A percentile compares a stretch with the other conserved stretches of the same genome.
These are phyloP conservation scores for Hydraecia micacea DNA, from an alignment of 2,888 invertebrate species.

Conservation along the genomic window DNA sequence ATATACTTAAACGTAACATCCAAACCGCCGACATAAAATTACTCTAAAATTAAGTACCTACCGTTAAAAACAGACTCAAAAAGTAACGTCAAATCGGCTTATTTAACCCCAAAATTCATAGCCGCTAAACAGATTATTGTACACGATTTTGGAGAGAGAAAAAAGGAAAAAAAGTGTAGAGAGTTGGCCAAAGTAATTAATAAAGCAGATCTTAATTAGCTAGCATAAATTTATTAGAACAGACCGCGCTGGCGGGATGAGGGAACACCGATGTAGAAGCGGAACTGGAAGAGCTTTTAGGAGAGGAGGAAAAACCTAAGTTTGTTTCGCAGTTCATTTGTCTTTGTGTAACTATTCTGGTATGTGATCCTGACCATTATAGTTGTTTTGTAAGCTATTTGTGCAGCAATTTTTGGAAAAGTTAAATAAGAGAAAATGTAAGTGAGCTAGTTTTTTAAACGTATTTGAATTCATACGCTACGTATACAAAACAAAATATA, in stretches of 20 bases:
- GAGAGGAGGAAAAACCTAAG: background rate
- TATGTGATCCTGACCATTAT: background rate
- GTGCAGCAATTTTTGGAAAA: background rate
- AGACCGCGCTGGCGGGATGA: constrained; percentile 65
- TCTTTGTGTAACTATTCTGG: background rate
- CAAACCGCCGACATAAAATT: constrained; percentile 2
- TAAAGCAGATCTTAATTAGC: constrained; percentile 84
- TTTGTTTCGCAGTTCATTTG: background rate
- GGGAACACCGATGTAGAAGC: constrained; percentile 28
- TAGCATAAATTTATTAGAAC: constrained; percentile 78
- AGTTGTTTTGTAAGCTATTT: background rate
- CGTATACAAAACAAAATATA: background rate
- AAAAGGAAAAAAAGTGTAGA: constrained; percentile 63
- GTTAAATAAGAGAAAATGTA: background rate
- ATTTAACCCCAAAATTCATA: constrained; percentile 43
- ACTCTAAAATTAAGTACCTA: constrained; percentile 11
- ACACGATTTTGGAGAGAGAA: constrained; percentile 60
- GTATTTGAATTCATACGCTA: no score
- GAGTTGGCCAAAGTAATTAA: constrained; percentile 79
- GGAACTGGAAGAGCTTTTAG: constrained; percentile 36
- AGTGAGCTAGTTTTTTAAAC: background rate
- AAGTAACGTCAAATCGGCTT: constrained; percentile 41
- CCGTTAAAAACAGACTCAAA: constrained; percentile 8
- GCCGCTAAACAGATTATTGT: constrained; percentile 61
- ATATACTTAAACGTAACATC: background rate